These are phyloP conservation scores for Rostratula benghalensis DNA, from an alignment of 2,113 vertebrate genomes.

Conservation along the genomic window DNA sequence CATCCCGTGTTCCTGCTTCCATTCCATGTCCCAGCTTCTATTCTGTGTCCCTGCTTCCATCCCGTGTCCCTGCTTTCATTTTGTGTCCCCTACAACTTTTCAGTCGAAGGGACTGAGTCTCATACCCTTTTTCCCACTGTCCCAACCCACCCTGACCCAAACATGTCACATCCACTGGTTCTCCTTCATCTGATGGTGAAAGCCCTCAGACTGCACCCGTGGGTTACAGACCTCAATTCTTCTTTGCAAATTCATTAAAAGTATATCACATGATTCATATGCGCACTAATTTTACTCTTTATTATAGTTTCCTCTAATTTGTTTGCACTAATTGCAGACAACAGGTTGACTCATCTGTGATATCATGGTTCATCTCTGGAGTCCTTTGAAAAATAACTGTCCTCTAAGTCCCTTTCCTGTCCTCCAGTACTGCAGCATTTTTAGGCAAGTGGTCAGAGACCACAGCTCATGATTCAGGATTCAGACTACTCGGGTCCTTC, in stretches of 20 bases:
- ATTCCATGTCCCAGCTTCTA: too few species aligned
- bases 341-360: not conserved
- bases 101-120: not conserved
- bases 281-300: not conserved
- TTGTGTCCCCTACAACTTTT: not conserved
- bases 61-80: not conserved
- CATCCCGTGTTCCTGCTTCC: not conserved
- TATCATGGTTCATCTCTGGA: not conserved
- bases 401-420: not conserved
- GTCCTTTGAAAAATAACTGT: not conserved
- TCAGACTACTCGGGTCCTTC: not conserved
- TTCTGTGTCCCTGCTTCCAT: too few species aligned
- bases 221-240: not conserved
- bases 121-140: not conserved
- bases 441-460: not conserved
- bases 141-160: not conserved
- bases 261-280: accelerated
- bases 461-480: not conserved
- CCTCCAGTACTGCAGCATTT: not conserved
- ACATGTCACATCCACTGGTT: not conserved
- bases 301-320: not conserved
- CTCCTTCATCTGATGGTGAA: not conserved
- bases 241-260: not conserved
- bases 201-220: not conserved
- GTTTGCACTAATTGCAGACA: not conserved